Evolutionary conservation across 2,113 vertebrate species (phyloP), one percentile per base, ranked within the genome.

Genomic region (Microcebus tavaratra): DNA sequence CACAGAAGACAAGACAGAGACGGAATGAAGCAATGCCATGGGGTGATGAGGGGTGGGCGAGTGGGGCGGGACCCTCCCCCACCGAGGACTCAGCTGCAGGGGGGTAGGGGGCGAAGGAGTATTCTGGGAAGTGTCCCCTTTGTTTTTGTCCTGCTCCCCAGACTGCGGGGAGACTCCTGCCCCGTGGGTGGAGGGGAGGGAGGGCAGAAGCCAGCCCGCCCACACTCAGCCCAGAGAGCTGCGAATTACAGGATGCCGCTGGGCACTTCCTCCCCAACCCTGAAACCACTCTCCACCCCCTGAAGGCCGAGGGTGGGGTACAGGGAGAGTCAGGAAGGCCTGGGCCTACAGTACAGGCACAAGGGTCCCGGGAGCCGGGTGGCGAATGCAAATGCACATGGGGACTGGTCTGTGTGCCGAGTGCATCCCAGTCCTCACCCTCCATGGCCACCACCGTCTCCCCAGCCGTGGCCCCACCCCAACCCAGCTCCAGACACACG

Each of bases 1-100:
- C 97, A 98, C 48, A 89, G 75, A 98, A 98, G 90, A 98, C 96
- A 97, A 98, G 97, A 98, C 95, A 97, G 96, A 97, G 96, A 96
- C 89, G 29, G 8, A 75, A 95, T 98, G 97, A 97, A 80, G 95
- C 63, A 68, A 97, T 97, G 96, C 76, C 67, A 78, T 76, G 95
- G 67, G 50, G 86, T 93, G 95, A 95, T 20, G 83, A 80, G 34
- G 59, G 15, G 50, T 5, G 45, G 88, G 92, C 8, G 12, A 45
- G 29, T 0, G 14, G 63, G 72, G 59, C 1, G 4, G 86, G 15
- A 20, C 59, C 63, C 79, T 65, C 27, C 36, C 34, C 50, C 39
- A 11, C 87, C 15, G 3, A 6, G 45, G 39, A 8, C 4, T 11
- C 23, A 8, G 36, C 17, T 0, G 21, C 17, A 6, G 31, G 31